phyloP scores from a whole-genome alignment of 2,888 invertebrate species.

The Melolontha melolontha region DNA sequence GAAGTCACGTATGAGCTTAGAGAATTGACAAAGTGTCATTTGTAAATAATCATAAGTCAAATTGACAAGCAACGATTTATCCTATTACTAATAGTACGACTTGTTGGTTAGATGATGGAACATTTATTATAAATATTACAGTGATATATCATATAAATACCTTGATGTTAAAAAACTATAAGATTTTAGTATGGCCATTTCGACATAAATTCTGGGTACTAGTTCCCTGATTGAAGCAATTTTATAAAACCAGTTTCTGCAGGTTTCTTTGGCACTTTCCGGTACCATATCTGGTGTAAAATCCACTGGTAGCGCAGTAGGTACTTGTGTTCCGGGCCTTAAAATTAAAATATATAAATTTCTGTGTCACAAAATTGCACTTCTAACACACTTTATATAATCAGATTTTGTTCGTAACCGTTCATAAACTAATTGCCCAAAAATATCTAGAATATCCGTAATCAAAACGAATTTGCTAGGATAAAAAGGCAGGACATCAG shows the following conservation, averaged over 20 bases:
- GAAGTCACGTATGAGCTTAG: too few relatives aligned
- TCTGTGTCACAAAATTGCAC: constrained; percentile 20
- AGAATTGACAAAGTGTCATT: too few relatives aligned
- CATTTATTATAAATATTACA: too few relatives aligned
- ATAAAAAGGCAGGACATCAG: constrained; percentile 93
- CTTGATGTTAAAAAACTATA: constrained; percentile 85
- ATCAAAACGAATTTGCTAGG: constrained; percentile 98
- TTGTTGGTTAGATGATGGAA: too few relatives aligned
- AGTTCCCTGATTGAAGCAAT: constrained; percentile 97
- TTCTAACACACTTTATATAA: constrained; percentile 68
- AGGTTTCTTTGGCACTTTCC: constrained; percentile 93
- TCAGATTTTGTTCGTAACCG: constrained; percentile 82
- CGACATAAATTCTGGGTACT: constrained; percentile 92
- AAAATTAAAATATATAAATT: constrained; percentile 44
- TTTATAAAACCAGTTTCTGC: constrained; percentile 99
- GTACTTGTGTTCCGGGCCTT: constrained; percentile 69
- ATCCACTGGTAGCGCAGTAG: constrained; percentile 70
- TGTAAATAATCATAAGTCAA: too few relatives aligned
- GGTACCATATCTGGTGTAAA: constrained; percentile 85
- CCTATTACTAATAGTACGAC: too few relatives aligned
- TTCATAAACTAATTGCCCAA: constrained; percentile 90
- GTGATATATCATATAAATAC: too few relatives aligned
- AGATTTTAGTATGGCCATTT: constrained; percentile 91
- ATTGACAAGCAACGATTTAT: too few relatives aligned
- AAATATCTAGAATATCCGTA: constrained; percentile 95